phyloP scores from a whole-genome alignment of 2,888 invertebrate genomes.

The Drosophila infuscata region DNA sequence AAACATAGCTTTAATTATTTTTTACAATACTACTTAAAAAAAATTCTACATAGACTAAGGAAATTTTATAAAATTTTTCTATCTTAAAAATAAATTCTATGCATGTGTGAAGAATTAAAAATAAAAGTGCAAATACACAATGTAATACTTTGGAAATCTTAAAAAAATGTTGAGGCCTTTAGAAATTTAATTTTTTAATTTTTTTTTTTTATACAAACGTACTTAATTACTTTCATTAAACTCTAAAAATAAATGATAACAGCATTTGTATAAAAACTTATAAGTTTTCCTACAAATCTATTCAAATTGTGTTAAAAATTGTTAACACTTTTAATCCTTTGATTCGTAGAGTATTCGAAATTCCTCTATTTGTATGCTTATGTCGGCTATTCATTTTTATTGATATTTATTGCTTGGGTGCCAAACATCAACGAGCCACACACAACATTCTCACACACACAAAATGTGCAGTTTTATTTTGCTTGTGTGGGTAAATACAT shows the following conservation, averaged over 20 bases:
- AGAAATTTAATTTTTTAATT: background rate
- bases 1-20: background rate
- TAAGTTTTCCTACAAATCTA: background rate
- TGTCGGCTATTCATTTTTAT: constrained; percentile 54
- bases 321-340: background rate
- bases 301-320: background rate
- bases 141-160: background rate
- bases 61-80: too few species aligned
- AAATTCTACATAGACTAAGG: too few species aligned
- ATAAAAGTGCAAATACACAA: background rate
- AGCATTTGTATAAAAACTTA: background rate
- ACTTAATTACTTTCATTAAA: background rate
- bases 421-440: constrained; percentile 39
- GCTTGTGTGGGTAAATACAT: background rate
- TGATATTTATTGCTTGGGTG: constrained; percentile 52
- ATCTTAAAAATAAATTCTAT: too few species aligned
- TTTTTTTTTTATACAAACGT: too few species aligned
- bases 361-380: constrained; percentile 14
- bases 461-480: constrained; percentile 43
- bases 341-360: constrained; percentile 29
- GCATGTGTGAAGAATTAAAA: too few species aligned
- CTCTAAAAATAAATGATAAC: background rate
- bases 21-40: too few species aligned
- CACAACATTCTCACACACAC: constrained; percentile 1
- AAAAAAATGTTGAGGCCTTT: background rate